Conservation (phyloP, 2,888 invertebrate genomes). For the Drosophila affinis region DNA sequence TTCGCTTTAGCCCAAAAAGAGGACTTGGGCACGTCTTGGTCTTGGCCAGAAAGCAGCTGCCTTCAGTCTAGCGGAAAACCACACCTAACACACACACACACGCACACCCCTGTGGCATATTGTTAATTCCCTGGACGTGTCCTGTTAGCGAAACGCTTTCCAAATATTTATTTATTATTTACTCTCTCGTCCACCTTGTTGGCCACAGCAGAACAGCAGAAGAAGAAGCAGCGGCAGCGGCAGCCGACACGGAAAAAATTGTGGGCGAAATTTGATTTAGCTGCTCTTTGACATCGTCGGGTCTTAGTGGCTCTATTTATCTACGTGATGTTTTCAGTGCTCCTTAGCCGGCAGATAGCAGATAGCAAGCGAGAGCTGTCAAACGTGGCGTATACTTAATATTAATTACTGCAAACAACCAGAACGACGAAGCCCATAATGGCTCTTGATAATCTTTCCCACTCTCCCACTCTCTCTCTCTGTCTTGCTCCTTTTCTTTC, state of each 20-base stretch:
- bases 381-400: constrained; percentile 74
- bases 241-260: background rate
- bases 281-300: constrained; percentile 44
- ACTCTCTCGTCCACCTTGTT: constrained; percentile 71
- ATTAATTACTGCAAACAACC: constrained; percentile 65
- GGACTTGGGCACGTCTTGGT: constrained; percentile 66
- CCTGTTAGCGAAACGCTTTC: constrained; percentile 71
- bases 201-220: constrained; percentile 27
- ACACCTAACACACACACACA: constrained; percentile 1
- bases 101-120: constrained; percentile 2
- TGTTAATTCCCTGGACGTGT: constrained; percentile 75
- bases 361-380: constrained; percentile 60
- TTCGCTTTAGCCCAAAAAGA: constrained; percentile 61
- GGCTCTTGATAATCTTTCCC: constrained; percentile 45
- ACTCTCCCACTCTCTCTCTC: background rate
- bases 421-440: constrained; percentile 37
- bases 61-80: constrained; percentile 26
- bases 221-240: background rate
- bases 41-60: constrained; percentile 49
- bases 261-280: constrained; percentile 59
- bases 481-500: constrained; percentile 21
- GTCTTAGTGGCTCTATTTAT: constrained; percentile 56
- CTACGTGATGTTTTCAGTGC: constrained; percentile 61
- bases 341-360: constrained; percentile 15
- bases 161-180: constrained; percentile 78